A percentile compares a stretch with the other conserved stretches of the same genome.
Conservation (phyloP, 2,888 invertebrate species). For the Teleiodes luculella region DNA sequence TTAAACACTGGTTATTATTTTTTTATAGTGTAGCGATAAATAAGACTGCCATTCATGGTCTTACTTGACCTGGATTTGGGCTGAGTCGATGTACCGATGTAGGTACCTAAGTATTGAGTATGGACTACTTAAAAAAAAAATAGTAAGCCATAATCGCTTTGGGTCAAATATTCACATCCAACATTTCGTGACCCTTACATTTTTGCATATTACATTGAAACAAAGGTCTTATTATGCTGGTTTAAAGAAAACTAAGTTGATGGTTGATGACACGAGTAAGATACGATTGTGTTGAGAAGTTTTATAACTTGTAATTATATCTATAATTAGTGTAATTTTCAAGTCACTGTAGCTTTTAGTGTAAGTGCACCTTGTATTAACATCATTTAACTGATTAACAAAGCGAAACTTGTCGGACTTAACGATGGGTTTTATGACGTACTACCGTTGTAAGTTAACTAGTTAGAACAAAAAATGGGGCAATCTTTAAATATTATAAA, state of each 20-base stretch:
- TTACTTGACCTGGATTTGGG: conserved; percentile 31
- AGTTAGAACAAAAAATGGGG: no score
- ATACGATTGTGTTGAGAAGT: conserved; percentile 2
- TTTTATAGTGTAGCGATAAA: conserved; percentile 24
- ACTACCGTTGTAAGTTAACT: no score
- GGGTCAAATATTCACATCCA: background rate
- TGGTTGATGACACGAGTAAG: background rate
- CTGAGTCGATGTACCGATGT: conserved; percentile 18
- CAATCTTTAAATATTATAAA: no score
- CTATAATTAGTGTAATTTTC: background rate
- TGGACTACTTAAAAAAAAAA: background rate
- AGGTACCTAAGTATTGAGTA: conserved; percentile 1
- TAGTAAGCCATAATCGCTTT: background rate
- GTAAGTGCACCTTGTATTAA: background rate
- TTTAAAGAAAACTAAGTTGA: background rate
- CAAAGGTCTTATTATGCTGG: no score
- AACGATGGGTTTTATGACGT: no score
- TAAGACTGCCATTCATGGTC: conserved; percentile 32
- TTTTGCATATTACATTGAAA: no score
- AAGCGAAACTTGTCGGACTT: no score
- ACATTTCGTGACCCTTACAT: background rate
- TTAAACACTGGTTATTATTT: conserved; percentile 28
- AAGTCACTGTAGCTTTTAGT: background rate
- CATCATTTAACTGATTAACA: no score
- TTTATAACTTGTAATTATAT: background rate